Evolutionary conservation across 1,140 invertebrate genomes (phyloP), one percentile per base, ranked within the genome.

Genomic region (Drosophila rhopaloa): DNA sequence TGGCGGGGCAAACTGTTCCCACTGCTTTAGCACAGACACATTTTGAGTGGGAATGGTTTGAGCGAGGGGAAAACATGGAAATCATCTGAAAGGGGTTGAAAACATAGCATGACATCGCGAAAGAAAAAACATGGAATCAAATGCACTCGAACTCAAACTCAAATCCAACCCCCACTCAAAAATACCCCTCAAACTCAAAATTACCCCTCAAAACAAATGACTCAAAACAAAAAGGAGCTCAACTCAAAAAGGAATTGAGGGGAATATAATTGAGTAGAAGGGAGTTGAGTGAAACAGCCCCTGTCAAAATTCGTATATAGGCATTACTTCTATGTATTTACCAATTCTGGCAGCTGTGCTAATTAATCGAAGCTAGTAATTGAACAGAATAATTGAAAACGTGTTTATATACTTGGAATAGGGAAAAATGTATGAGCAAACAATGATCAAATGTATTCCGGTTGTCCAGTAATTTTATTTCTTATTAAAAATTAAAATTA

Each of bases 331-430:
- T 41, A 63, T 63, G 14, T 56, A 38, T 27, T 47, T 51, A 16
- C 7, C 55, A 43, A 53, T 56, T 41, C 16, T 48, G 41, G 40
- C 75, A 77, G 75, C 61, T 76, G 83, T 62, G 83, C 79, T 86
- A 86, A 88, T 86, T 86, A 83, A 86, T 79, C 40, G 47, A 76
- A 71, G 50, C 54, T 83, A 66, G 61, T 65, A 77, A 51, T 75
- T 66, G 46, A 74, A 77, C 40, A 51, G 58, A 54, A 66, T 53
- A 50, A 68, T 76, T 54, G 50, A n/a, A 63, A 51, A 47, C 4
- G 38, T 41, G 19, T 61, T 19, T 37, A 6, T 35, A n/a, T 14
- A 40, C 3, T 24, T n/a, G 47, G 29, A 8, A 16, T 0, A 8
- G 50, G 10, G 11, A 16, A 13, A 43, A 19, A 14, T 13, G 19